phyloP scores from a whole-genome alignment of 2,113 vertebrate species.

The Neogale vison region DNA sequence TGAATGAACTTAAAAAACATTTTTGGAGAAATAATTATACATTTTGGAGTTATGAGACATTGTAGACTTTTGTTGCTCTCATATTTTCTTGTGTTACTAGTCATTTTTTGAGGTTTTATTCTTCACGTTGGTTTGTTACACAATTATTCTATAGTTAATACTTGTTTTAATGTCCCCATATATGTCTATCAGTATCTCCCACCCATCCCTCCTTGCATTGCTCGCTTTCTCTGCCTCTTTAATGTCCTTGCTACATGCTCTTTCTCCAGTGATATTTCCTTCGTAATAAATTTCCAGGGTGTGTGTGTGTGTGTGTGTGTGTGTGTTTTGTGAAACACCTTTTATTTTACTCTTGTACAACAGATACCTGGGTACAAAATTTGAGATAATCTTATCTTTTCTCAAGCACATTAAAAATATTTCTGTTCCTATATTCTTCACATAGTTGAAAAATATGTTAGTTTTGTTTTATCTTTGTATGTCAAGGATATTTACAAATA shows the following conservation, averaged over 20 bases:
- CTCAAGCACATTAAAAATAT: neutral
- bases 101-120: neutral
- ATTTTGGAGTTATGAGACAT: neutral
- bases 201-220: neutral
- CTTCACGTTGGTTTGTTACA: neutral
- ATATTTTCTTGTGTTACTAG: neutral
- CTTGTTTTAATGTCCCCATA: neutral
- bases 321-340: neutral
- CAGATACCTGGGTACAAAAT: neutral
- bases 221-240: neutral
- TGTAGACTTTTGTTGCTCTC: neutral
- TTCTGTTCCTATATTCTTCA: neutral
- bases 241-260: neutral
- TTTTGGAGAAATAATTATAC: neutral
- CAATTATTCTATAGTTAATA: neutral
- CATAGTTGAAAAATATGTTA: neutral
- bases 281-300: neutral
- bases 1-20: neutral
- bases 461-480: neutral
- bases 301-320: too few species aligned
- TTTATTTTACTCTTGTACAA: neutral
- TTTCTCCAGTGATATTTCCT: neutral
- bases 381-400: neutral
- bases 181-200: neutral
- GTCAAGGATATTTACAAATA: neutral